Evolutionary conservation across 2,888 invertebrate species (phyloP).

Genomic region (Alloscopus bannaensis): DNA sequence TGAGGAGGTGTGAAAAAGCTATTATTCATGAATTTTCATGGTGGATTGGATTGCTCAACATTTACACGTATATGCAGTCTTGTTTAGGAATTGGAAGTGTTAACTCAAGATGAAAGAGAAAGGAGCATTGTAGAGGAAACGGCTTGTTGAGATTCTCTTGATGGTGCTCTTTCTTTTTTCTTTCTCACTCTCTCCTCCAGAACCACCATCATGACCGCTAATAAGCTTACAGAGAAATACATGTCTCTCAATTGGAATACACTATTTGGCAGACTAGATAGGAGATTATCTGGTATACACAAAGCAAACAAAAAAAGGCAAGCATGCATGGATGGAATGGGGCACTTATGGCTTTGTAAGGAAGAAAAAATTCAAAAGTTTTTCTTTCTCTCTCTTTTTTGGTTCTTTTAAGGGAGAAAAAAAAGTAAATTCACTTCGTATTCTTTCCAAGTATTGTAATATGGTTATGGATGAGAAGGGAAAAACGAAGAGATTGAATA

Average conservation of each 20-base stretch:
- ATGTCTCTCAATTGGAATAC: constrained; percentile 11
- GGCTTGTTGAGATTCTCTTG: constrained; percentile 30
- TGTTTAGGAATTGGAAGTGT: constrained; percentile 8
- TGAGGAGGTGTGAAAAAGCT: constrained; percentile 54
- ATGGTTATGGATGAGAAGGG: constrained; percentile 19
- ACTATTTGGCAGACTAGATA: constrained; percentile 33
- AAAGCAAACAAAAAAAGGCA: constrained; percentile 45
- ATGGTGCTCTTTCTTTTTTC: constrained; percentile 20
- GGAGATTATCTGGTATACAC: constrained; percentile 32
- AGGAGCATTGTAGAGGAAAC: constrained; percentile 21
- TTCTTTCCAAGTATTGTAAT: constrained; percentile 35
- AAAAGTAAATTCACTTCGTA: constrained; percentile 33
- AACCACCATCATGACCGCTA: constrained; percentile 34
- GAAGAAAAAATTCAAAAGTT: constrained; percentile 11
- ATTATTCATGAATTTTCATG: constrained; percentile 60
- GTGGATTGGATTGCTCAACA: constrained; percentile 37
- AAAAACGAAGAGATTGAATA: constrained; percentile 1
- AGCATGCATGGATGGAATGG: constrained; percentile 23
- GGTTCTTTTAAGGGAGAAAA: constrained; percentile 19
- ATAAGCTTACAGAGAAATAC: constrained; percentile 27
- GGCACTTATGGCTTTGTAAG: constrained; percentile 40
- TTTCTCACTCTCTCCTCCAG: constrained; percentile 15
- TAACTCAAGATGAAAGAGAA: constrained; percentile 11
- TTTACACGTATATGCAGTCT: constrained; percentile 18
- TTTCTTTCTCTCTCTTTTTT: constrained; percentile 6